Evolutionary conservation across 64 coral and sea anemone species (phyloP).

Genomic region (Dendronephthya gigantea): DNA sequence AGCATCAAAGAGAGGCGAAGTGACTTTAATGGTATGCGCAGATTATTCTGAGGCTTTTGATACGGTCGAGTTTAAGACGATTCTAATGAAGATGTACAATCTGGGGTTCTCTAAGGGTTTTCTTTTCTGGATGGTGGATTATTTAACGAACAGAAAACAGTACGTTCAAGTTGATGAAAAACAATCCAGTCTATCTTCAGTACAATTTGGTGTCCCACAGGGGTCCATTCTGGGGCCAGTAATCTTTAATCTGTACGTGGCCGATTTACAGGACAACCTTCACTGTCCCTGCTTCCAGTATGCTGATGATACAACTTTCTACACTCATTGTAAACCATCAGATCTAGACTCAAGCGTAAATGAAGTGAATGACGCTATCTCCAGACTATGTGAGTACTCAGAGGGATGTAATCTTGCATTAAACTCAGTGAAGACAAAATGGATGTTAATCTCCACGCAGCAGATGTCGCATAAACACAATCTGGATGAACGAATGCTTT

Average conservation of each 20-base stretch:
- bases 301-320: neutral
- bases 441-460: neutral
- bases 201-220: slow-evolving; percentile 26
- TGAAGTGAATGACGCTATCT: too few relatives aligned
- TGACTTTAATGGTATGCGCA: too few relatives aligned
- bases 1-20: too few relatives aligned
- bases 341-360: too few relatives aligned
- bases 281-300: slow-evolving; percentile 21
- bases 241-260: slow-evolving; percentile 20
- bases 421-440: slow-evolving; percentile 11
- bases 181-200: slow-evolving; percentile 15
- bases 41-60: too few relatives aligned
- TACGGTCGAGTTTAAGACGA: neutral
- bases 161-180: slow-evolving; percentile 25
- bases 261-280: neutral
- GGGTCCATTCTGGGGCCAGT: neutral
- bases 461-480: too few relatives aligned
- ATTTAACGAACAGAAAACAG: slow-evolving; percentile 10
- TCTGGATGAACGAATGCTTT: too few relatives aligned
- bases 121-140: slow-evolving; percentile 30
- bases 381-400: too few relatives aligned
- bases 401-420: too few relatives aligned
- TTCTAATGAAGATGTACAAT: slow-evolving; percentile 5
- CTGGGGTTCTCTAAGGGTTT: slow-evolving; percentile 30
- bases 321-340: neutral